These are phyloP conservation scores for Netelia virgata DNA, from an alignment of 2,888 invertebrate species.

Conservation along the genomic window DNA sequence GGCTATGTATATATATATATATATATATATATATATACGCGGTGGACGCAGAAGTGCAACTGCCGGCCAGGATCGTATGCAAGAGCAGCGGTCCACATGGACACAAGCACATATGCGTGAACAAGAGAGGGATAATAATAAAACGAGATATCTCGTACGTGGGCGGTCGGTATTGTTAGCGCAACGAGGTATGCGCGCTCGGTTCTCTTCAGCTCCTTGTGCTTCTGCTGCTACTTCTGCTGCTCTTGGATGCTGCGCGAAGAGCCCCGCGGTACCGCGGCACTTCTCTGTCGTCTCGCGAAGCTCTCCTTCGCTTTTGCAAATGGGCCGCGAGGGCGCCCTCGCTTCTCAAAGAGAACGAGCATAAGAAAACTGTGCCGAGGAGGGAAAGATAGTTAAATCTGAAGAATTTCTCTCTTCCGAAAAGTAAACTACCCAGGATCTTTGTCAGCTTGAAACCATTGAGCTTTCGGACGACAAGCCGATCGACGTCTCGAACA, in stretches of 20 bases:
- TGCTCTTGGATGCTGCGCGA: conserved; percentile 9
- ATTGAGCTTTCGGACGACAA: neutral
- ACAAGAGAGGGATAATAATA: conserved; percentile 80
- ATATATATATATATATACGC: conserved; percentile 3
- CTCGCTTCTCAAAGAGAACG: conserved; percentile 78
- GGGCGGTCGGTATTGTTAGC: conserved; percentile 84
- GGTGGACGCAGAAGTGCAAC: conserved; percentile 55
- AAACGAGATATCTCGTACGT: conserved; percentile 84
- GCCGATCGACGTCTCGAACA: no score
- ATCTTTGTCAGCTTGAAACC: neutral
- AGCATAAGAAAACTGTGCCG: conserved; percentile 55
- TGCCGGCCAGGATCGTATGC: conserved; percentile 63
- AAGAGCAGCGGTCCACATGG: conserved; percentile 62
- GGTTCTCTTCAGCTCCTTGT: conserved; percentile 57
- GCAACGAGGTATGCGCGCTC: conserved; percentile 81
- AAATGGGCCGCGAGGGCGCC: conserved; percentile 58
- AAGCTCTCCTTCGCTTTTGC: conserved; percentile 64
- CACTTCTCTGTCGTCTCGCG: conserved; percentile 79
- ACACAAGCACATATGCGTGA: conserved; percentile 57
- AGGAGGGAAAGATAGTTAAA: conserved; percentile 36
- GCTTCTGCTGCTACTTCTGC: conserved; percentile 46
- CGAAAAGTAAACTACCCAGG: conserved; percentile 23
- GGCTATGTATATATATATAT: conserved; percentile 2
- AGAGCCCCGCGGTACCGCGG: conserved; percentile 74
- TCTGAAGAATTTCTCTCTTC: conserved; percentile 8